Evolutionary conservation across 2,888 invertebrate genomes (phyloP).

Genomic region (Eledona agricola): DNA sequence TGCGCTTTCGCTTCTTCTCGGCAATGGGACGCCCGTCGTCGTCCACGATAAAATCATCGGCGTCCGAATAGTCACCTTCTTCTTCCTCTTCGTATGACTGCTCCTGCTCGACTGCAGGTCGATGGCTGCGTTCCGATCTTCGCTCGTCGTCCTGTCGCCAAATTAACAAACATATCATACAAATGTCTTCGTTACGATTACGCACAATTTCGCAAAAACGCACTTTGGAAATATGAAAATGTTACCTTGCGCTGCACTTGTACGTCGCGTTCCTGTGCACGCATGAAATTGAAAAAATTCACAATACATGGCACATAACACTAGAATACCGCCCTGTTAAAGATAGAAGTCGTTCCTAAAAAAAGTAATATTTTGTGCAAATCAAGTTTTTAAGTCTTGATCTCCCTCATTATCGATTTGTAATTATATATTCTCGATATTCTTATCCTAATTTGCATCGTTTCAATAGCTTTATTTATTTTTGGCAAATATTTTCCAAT

Average conservation of each 20-base stretch:
- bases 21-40: slow-evolving; percentile 91
- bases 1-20: slow-evolving; percentile 80
- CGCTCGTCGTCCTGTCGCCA: slow-evolving; percentile 86
- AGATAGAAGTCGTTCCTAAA: no score
- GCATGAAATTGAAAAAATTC: slow-evolving; percentile 22
- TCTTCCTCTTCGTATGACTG: slow-evolving; percentile 78
- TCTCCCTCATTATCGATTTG: no score
- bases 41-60: slow-evolving; percentile 97
- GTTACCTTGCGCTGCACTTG: slow-evolving; percentile 47
- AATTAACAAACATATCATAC: slow-evolving; percentile 29
- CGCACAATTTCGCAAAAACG: not conserved
- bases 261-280: slow-evolving; percentile 51
- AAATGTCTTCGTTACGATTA: slow-evolving; percentile 12
- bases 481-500: no score
- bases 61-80: slow-evolving; percentile 84
- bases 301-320: no score
- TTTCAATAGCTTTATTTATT: no score
- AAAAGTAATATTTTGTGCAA: no score
- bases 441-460: no score
- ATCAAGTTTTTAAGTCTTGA: no score
- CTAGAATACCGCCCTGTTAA: no score
- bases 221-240: slow-evolving; percentile 5
- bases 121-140: slow-evolving; percentile 74
- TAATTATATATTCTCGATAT: no score
- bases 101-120: slow-evolving; percentile 70